Conservation (phyloP, 2,797 vertebrate genomes). For the Spinus pinus region DNA sequence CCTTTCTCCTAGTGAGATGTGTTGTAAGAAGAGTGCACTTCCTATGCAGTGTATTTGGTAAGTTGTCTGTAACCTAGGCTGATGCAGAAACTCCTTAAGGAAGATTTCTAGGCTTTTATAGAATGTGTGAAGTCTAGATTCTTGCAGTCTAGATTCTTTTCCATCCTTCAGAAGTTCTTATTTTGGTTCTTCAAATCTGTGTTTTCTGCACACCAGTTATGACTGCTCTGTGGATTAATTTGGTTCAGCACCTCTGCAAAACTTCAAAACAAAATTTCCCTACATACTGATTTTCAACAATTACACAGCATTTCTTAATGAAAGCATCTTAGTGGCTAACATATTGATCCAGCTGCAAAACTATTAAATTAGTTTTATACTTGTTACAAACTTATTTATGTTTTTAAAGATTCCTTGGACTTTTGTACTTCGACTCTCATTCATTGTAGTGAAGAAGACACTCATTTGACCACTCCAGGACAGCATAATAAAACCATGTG, state of each 20-base stretch:
- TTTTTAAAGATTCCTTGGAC: not conserved
- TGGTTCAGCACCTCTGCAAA: not conserved
- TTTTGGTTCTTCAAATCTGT: not conserved
- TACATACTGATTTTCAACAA: not conserved
- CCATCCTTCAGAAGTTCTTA: not conserved
- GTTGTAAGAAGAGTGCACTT: not conserved
- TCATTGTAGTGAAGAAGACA: not conserved
- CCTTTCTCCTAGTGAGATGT: not conserved
- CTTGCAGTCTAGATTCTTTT: not conserved
- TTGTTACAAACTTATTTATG: not conserved
- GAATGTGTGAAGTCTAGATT: not conserved
- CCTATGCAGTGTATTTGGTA: not conserved
- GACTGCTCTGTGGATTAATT: not conserved
- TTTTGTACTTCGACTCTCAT: not conserved
- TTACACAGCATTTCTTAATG: not conserved
- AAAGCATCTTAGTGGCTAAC: not conserved
- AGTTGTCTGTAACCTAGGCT: not conserved
- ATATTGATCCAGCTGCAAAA: not conserved
- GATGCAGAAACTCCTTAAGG: not conserved
- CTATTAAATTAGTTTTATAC: not conserved
- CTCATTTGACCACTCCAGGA: not conserved
- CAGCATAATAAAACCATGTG: not conserved
- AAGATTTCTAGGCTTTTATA: not conserved
- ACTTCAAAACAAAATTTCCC: not conserved
- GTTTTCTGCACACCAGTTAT: not conserved